Evolutionary conservation across 2,113 vertebrate species (phyloP).

Genomic region (Salminus brasiliensis): DNA sequence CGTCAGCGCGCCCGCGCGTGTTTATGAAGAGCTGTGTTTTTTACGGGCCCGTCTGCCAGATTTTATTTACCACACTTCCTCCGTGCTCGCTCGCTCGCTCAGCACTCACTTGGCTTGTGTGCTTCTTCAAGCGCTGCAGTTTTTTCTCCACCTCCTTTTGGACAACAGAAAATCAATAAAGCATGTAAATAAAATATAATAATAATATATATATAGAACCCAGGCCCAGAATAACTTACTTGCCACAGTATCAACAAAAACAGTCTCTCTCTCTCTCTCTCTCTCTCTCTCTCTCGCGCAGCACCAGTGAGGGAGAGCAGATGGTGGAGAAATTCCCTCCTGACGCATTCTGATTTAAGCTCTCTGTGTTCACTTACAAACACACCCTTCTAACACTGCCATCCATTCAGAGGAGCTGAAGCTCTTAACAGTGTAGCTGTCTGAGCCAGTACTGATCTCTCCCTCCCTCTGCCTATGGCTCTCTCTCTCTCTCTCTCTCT

Average conservation of each 20-base stretch:
- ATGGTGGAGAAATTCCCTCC: constrained; percentile 51
- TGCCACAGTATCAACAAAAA: constrained; percentile 17
- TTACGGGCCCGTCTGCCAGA: constrained; percentile 16
- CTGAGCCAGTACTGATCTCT: neutral
- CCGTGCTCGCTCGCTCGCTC: constrained; percentile 16
- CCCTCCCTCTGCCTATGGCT: neutral
- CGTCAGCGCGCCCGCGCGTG: neutral
- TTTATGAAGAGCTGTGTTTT: constrained; percentile 27
- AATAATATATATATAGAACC: neutral
- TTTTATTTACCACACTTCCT: constrained; percentile 21
- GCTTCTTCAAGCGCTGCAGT: neutral
- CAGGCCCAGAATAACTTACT: constrained; percentile 44
- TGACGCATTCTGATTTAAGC: constrained; percentile 42
- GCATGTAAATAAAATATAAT: constrained; percentile 33
- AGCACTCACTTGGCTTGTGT: neutral
- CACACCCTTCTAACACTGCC: constrained; percentile 36
- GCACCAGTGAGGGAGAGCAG: constrained; percentile 44
- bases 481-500: neutral
- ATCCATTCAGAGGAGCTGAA: neutral
- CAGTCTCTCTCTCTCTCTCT: constrained; percentile 38
- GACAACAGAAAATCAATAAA: constrained; percentile 48
- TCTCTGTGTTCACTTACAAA: constrained; percentile 39
- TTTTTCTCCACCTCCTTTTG: constrained; percentile 3
- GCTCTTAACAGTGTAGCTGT: constrained; percentile 12
- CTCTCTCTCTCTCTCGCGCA: constrained; percentile 31